Conservation (phyloP, 2,113 vertebrate species). For the Leptobrachium leishanense region DNA sequence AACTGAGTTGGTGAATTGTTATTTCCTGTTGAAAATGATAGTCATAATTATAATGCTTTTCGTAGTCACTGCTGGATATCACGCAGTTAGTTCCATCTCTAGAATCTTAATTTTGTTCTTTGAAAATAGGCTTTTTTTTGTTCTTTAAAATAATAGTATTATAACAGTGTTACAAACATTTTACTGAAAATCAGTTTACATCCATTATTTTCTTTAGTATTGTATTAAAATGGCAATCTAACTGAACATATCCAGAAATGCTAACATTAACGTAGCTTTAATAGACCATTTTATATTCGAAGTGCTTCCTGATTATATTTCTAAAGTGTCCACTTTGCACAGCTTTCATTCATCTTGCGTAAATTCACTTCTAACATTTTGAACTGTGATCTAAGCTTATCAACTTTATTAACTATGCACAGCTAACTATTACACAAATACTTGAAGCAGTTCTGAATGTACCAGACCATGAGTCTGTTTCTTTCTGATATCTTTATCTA, state of each 20-base stretch:
- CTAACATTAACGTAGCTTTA: slow-evolving; percentile 27
- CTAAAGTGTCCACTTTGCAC: slow-evolving; percentile 32
- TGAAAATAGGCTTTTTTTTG: not conserved
- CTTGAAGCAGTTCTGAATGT: no score
- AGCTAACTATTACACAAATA: slow-evolving; percentile 12
- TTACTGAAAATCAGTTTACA: slow-evolving; percentile 15
- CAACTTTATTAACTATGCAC: slow-evolving; percentile 16
- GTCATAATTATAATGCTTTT: slow-evolving; percentile 33
- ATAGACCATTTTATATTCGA: slow-evolving; percentile 37
- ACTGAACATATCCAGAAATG: slow-evolving; percentile 22
- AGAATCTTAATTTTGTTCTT: slow-evolving; percentile 34
- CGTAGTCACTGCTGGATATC: slow-evolving; percentile 27
- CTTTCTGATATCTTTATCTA: no score
- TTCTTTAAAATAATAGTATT: slow-evolving; percentile 19
- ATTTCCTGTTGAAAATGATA: slow-evolving; percentile 27
- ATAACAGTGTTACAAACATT: slow-evolving; percentile 2
- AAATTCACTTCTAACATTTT: slow-evolving; percentile 28
- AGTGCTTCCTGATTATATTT: slow-evolving; percentile 40
- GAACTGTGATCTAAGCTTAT: slow-evolving; percentile 19
- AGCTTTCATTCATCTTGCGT: slow-evolving; percentile 31
- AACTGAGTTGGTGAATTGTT: slow-evolving; percentile 24
- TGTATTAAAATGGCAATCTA: slow-evolving; percentile 25
- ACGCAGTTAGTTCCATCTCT: slow-evolving; percentile 27
- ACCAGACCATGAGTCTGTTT: no score
- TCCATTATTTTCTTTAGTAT: slow-evolving; percentile 15